phyloP scores from a whole-genome alignment of 2,113 vertebrate species.

The Scatophagus argus region DNA sequence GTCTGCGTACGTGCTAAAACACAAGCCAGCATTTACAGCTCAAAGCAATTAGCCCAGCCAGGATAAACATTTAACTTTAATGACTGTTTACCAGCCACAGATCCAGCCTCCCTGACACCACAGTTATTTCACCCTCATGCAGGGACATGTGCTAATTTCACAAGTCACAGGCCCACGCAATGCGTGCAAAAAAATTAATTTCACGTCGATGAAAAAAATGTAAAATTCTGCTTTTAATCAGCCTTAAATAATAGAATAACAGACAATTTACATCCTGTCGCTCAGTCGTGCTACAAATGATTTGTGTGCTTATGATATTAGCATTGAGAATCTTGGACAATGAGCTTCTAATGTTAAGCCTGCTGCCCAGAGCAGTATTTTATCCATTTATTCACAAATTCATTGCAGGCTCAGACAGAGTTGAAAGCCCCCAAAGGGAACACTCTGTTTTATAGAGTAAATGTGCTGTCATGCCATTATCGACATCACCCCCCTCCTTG shows the following conservation, averaged over 20 bases:
- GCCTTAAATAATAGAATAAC: background rate
- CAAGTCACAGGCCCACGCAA: background rate
- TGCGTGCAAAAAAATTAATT: background rate
- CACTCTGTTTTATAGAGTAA: slow-evolving; percentile 49
- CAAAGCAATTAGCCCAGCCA: slow-evolving; percentile 50
- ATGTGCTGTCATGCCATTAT: slow-evolving; percentile 44
- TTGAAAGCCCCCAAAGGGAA: slow-evolving; percentile 46
- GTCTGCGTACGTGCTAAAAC: slow-evolving; percentile 4
- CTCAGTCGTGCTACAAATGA: background rate
- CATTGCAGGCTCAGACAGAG: slow-evolving; percentile 27
- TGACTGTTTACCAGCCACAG: slow-evolving; percentile 67
- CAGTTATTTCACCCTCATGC: slow-evolving; percentile 32
- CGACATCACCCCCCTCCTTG: background rate
- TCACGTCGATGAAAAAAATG: background rate
- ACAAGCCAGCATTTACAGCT: slow-evolving; percentile 26
- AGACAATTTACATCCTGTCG: background rate
- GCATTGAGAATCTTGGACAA: slow-evolving; percentile 11
- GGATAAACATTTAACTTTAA: slow-evolving; percentile 69
- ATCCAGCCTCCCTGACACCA: slow-evolving; percentile 38
- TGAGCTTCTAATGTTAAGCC: slow-evolving; percentile 17
- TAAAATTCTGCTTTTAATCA: slow-evolving; percentile 13
- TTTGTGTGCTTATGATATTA: background rate
- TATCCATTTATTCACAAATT: slow-evolving; percentile 39
- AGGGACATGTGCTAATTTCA: slow-evolving; percentile 40
- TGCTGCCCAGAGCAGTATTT: slow-evolving; percentile 30